Evolutionary conservation across 2,113 vertebrate species (phyloP), one percentile per base, ranked within the genome.

Genomic region (Climacteris rufus): DNA sequence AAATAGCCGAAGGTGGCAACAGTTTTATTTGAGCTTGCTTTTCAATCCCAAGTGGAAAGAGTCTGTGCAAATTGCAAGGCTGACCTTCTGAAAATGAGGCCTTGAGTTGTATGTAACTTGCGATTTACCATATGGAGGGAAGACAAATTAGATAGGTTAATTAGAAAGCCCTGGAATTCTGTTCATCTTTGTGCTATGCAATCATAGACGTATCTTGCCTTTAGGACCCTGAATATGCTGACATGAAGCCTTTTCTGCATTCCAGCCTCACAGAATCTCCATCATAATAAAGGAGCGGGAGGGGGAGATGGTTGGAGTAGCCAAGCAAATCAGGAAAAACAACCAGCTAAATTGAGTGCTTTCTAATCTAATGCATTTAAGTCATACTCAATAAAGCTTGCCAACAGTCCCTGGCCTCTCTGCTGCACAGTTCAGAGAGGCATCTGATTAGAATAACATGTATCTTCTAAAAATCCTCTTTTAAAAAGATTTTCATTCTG

Each of bases 311-410:
- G 83, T 40, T 65, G 37, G 63, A 93, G 91, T 79, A 84, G 68
- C 87, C 93, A 90, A 83, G 80, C 83, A 96, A 91, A 96, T 95
- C 89, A 94, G 91, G 72, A 94, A 97, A 96, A 97, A 91, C 87
- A 93, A 90, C 81, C 75, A 84, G 90, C 90, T 96, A 90, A 96
- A 97, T 27, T 90, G 94, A 96, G 76, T 96, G 94, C 90, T 96
- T 97, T 97, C 92, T 96, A 95, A 94, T 94, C 91, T 91, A 97
- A 97, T 94, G 39, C 60, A 91, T 91, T 96, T 93, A 97, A 97
- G 84, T 95, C 93, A 95, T 95, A 95, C 77, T 92, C 94, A 93
- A 3, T 96, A 88, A 96, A 91, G 93, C 74, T 84, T 97, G 94
- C 87, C 91, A 96, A 59, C 52, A 69, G 77, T 81, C 70, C 39